A percentile compares a stretch with the other conserved stretches of the same genome.
phyloP scores from a whole-genome alignment of 2,113 vertebrate species.

The Mesitornis unicolor region DNA sequence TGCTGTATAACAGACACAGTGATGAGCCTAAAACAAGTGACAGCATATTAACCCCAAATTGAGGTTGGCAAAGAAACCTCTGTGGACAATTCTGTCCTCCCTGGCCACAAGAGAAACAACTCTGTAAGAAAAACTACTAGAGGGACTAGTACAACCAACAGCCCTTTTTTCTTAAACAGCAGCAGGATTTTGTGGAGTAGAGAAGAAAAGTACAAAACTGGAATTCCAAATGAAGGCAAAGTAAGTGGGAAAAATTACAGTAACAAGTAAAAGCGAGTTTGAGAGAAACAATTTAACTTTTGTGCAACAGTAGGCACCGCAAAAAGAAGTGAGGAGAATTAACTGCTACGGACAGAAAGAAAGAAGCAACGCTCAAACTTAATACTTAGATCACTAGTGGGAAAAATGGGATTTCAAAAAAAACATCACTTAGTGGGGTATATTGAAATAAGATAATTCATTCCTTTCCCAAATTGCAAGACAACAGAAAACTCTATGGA shows the following conservation, averaged over 20 bases:
- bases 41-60: not conserved
- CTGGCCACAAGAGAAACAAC: not conserved
- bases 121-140: not conserved
- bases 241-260: not conserved
- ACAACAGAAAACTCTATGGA: not conserved
- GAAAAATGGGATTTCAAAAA: not conserved
- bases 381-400: not conserved
- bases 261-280: not conserved
- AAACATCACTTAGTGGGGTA: not conserved
- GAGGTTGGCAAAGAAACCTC: not conserved
- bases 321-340: not conserved
- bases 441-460: not conserved
- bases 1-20: not conserved
- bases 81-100: not conserved
- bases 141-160: rapidly evolving
- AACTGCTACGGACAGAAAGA: not conserved
- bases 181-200: not conserved
- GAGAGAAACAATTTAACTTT: not conserved
- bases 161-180: not conserved
- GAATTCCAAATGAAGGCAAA: not conserved
- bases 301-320: not conserved
- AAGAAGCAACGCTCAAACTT: not conserved
- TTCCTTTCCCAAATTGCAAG: not conserved
- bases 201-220: not conserved
- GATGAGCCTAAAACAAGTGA: not conserved